phyloP scores from a whole-genome alignment of 2,113 vertebrate species.

The Hippocampus comes region DNA sequence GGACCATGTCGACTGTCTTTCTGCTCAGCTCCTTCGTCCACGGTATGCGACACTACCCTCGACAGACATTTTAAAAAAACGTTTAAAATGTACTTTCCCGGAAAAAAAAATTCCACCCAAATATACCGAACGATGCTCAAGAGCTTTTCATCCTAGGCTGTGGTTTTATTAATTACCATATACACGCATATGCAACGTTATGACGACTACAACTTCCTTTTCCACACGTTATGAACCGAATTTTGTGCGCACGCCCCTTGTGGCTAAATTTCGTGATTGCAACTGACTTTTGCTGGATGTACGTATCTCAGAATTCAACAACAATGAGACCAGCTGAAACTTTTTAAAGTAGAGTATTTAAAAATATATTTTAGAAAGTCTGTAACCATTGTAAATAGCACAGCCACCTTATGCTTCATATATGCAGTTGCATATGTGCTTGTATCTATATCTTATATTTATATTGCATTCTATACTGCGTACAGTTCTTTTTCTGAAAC shows the following conservation, averaged over 20 bases:
- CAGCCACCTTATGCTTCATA: too few relatives aligned
- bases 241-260: constrained; percentile 4
- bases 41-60: constrained; percentile 33
- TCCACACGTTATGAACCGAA: neutral
- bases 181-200: neutral
- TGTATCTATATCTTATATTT: too few relatives aligned
- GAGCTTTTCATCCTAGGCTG: neutral
- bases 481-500: too few relatives aligned
- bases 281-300: neutral
- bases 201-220: accelerated
- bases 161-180: neutral
- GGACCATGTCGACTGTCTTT: constrained; percentile 41
- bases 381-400: too few relatives aligned
- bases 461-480: too few relatives aligned
- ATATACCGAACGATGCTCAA: neutral
- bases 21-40: constrained; percentile 35
- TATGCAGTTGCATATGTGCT: too few relatives aligned
- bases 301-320: neutral
- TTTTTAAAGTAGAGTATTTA: too few relatives aligned
- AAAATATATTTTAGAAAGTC: too few relatives aligned
- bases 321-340: neutral
- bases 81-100: neutral
- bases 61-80: too few relatives aligned
- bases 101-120: neutral
- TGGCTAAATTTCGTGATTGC: neutral